Percentiles rank a stretch among this genome's conserved stretches.
phyloP scores from a whole-genome alignment of 2,888 invertebrate species.

The Prostheceraeus crozeri region DNA sequence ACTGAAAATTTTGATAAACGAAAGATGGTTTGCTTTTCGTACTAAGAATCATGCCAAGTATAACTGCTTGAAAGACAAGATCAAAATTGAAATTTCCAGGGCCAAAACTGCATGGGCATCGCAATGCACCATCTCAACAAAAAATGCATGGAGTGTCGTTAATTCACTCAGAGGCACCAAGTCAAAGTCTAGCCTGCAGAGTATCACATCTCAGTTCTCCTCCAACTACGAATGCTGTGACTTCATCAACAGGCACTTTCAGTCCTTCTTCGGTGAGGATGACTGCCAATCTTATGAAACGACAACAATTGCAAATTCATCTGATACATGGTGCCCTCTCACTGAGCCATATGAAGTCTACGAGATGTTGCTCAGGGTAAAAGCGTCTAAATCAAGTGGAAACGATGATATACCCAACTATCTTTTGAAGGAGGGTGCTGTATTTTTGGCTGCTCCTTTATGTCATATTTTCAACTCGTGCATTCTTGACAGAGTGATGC shows the following conservation, averaged over 20 bases:
- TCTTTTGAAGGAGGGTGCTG: conserved; percentile 20
- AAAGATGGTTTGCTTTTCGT: conserved; percentile 12
- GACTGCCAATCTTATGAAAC: no score
- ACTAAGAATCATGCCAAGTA: background rate
- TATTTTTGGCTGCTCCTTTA: conserved; percentile 2
- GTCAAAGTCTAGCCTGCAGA: background rate
- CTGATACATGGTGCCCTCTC: conserved; percentile 15
- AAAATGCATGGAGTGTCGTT: conserved; percentile 1
- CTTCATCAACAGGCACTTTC: conserved; percentile 17
- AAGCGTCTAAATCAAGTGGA: conserved; percentile 16
- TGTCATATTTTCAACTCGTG: conserved; percentile 21
- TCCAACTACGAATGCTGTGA: background rate
- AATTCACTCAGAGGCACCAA: background rate
- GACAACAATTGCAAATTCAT: no score
- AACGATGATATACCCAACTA: conserved; percentile 7
- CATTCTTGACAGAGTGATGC: conserved; percentile 7
- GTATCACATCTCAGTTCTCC: background rate
- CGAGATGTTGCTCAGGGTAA: background rate
- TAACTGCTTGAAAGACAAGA: conserved; percentile 2
- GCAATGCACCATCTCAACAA: conserved; percentile 10
- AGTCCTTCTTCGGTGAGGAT: background rate
- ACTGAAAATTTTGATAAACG: conserved; percentile 11
- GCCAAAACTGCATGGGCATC: conserved; percentile 16
- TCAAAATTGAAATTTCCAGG: conserved; percentile 12
- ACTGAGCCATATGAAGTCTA: conserved; percentile 11